phyloP scores from a whole-genome alignment of 2,113 vertebrate genomes.

The Castor canadensis region DNA sequence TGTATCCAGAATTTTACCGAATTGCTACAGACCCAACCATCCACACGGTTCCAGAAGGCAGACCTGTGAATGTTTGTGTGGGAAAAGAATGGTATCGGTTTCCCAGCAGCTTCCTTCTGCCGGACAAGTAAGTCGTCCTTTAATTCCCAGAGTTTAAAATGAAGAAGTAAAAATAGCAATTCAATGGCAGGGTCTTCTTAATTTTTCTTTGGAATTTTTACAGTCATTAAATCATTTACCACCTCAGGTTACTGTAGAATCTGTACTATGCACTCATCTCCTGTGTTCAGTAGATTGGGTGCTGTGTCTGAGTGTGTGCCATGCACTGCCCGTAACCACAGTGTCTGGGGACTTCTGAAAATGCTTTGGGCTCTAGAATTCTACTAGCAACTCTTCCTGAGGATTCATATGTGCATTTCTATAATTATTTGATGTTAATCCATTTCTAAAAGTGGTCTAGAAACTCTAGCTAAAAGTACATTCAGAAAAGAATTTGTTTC shows the following conservation, averaged over 20 bases:
- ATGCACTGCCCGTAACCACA: not conserved
- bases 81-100: slow-evolving; percentile 99
- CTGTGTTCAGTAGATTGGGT: not conserved
- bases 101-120: slow-evolving; percentile 97
- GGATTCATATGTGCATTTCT: not conserved
- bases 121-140: slow-evolving; percentile 90
- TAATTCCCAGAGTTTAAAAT: slow-evolving; percentile 16
- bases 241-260: not conserved
- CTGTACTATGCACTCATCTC: not conserved
- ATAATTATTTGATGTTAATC: not conserved
- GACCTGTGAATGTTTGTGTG: slow-evolving; percentile 93
- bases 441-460: not conserved
- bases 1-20: slow-evolving; percentile 97
- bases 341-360: not conserved
- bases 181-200: not conserved
- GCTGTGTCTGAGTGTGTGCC: not conserved
- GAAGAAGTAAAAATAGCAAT: not conserved
- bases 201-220: slow-evolving; percentile 30
- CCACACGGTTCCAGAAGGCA: slow-evolving; percentile 92
- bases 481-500: slow-evolving; percentile 1
- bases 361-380: not conserved
- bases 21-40: slow-evolving; percentile 93
- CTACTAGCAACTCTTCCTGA: not conserved
- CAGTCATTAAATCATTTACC: not conserved
- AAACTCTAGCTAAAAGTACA: not conserved